Conservation (phyloP, 92 coral and sea anemone species). For the Zoanthus sociatus region DNA sequence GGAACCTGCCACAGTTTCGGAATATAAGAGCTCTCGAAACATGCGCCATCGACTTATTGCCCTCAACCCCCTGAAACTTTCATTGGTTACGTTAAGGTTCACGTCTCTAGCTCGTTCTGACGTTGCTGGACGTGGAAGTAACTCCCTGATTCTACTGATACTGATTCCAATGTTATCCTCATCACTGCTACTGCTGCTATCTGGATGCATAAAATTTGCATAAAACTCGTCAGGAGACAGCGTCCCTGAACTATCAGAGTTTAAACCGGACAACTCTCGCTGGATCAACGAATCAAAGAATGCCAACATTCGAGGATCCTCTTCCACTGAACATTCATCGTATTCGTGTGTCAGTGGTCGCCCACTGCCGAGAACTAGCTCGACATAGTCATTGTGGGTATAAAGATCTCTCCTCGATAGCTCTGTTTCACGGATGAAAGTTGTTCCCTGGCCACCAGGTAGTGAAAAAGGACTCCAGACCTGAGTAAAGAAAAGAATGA, state of each 20-base stretch:
- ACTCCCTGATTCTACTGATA: conserved; percentile 44
- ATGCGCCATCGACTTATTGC: conserved; percentile 53
- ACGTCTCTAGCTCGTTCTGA: conserved; percentile 6
- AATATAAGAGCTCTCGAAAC: conserved; percentile 53
- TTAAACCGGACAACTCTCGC: conserved; percentile 69
- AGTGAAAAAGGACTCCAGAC: conserved; percentile 97
- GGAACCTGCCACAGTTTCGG: conserved; percentile 16
- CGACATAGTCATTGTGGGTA: conserved; percentile 86
- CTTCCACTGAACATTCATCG: conserved; percentile 81
- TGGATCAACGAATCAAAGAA: conserved; percentile 93
- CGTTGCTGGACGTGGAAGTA: conserved; percentile 40
- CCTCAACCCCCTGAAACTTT: conserved; percentile 57
- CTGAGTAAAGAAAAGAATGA: conserved; percentile 53
- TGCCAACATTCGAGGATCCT: conserved; percentile 95
- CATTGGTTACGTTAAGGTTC: conserved; percentile 12
- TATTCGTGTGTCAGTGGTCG: conserved; percentile 89
- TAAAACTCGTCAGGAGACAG: conserved; percentile 79
- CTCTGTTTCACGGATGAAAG: conserved; percentile 29
- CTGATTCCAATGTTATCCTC: conserved; percentile 70
- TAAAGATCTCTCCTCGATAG: conserved; percentile 63
- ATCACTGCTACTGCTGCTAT: conserved; percentile 76
- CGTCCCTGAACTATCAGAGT: conserved; percentile 77
- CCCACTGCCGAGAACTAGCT: conserved; percentile 80
- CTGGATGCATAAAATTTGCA: conserved; percentile 62
- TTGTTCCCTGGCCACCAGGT: conserved; percentile 63